Conservation (phyloP, 2,888 invertebrate species). For the Gastrophysa polygoni region DNA sequence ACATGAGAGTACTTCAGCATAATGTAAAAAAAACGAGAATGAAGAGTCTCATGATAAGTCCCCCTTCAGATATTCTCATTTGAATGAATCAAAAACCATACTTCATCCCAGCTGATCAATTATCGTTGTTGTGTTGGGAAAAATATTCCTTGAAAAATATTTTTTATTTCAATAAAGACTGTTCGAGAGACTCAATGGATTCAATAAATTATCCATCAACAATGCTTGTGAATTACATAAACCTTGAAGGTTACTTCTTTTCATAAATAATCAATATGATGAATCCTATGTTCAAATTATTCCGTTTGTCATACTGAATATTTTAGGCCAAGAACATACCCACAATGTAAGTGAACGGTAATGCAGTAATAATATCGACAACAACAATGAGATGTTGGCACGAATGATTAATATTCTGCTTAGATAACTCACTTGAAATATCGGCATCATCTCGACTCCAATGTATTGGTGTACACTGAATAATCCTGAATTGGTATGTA, state of each 20-base stretch:
- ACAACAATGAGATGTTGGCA: neutral
- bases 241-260: conserved; percentile 6
- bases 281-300: conserved; percentile 14
- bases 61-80: too few species aligned
- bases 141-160: too few species aligned
- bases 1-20: too few species aligned
- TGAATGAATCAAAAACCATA: too few species aligned
- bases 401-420: neutral
- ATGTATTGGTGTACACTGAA: neutral
- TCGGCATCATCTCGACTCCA: conserved; percentile 15
- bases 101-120: too few species aligned
- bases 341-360: conserved; percentile 15
- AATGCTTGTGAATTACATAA: neutral
- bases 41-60: too few species aligned
- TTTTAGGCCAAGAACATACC: conserved; percentile 21
- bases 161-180: too few species aligned
- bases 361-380: conserved; percentile 8
- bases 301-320: conserved; percentile 8
- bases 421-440: conserved; percentile 16
- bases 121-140: too few species aligned
- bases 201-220: too few species aligned
- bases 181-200: too few species aligned
- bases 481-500: too few species aligned
- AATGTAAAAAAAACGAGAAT: too few species aligned
- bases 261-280: neutral